These are phyloP conservation scores for Andrena fulva DNA, from an alignment of 2,888 invertebrate genomes.

Conservation along the genomic window DNA sequence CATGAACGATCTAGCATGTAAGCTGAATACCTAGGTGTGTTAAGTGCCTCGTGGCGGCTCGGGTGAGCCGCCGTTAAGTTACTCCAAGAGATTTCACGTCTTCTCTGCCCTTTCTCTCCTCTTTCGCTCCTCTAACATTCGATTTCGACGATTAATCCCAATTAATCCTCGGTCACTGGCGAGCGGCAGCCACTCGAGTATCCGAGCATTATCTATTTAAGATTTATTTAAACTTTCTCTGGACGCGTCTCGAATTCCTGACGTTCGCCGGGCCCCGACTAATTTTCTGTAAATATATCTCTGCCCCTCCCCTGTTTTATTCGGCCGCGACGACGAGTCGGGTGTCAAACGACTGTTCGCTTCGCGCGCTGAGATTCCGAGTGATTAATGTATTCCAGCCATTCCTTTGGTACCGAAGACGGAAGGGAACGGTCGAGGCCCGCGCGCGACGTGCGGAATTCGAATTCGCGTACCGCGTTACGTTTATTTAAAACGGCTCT, in stretches of 20 bases:
- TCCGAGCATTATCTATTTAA: constrained; percentile 14
- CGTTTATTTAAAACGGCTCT: constrained; percentile 32
- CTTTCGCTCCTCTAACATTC: neutral
- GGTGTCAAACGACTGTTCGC: constrained; percentile 5
- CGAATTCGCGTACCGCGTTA: neutral
- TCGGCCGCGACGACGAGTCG: neutral
- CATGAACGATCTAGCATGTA: constrained; percentile 90
- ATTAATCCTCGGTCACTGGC: constrained; percentile 4
- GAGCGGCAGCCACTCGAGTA: constrained; percentile 24
- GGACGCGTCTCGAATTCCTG: constrained; percentile 27
- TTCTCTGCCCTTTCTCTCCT: constrained; percentile 11
- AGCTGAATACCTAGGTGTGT: constrained; percentile 63
- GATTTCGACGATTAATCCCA: neutral
- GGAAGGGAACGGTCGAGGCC: neutral
- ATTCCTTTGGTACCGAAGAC: constrained; percentile 1
- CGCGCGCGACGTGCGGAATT: constrained; percentile 12
- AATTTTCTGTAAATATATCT: no score
- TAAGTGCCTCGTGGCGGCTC: constrained; percentile 71
- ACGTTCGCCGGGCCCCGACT: neutral
- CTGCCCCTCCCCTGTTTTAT: neutral
- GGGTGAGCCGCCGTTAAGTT: constrained; percentile 77
- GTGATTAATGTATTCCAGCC: constrained; percentile 1
- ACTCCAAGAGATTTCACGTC: constrained; percentile 66
- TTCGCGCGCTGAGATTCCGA: neutral
- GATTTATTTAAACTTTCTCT: constrained; percentile 44